Evolutionary conservation across 2,113 vertebrate genomes (phyloP).

Genomic region (Tetrao urogallus): DNA sequence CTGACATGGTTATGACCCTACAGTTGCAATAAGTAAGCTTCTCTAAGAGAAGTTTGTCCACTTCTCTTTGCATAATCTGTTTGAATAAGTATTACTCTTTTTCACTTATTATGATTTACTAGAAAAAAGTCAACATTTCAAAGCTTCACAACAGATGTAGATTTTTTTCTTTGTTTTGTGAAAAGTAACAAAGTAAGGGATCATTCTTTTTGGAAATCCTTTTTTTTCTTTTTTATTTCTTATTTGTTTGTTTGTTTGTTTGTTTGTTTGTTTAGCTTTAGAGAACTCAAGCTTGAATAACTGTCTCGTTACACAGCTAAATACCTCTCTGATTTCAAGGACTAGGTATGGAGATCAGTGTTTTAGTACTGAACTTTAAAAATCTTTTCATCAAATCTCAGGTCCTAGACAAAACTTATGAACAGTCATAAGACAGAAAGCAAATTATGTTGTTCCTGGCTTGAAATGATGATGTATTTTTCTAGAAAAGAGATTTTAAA

Average conservation of each 20-base stretch:
- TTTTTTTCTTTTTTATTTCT: too few species aligned
- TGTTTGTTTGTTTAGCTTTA: too few species aligned
- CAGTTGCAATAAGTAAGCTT: neutral
- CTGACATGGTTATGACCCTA: neutral
- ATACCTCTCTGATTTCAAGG: neutral
- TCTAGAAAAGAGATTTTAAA: neutral
- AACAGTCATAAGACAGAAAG: neutral
- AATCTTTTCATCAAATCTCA: neutral
- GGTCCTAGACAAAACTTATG: neutral
- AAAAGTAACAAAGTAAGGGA: neutral
- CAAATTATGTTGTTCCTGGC: neutral
- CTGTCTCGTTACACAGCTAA: neutral
- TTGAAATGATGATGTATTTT: neutral
- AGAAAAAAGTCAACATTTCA: neutral
- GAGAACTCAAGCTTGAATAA: neutral
- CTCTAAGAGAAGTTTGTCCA: neutral
- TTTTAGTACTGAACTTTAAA: neutral
- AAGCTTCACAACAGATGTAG: neutral
- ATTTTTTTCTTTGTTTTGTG: neutral
- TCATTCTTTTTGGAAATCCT: neutral
- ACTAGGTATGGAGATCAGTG: conserved; percentile 7
- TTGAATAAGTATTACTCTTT: neutral
- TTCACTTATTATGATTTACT: neutral
- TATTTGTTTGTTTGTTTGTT: too few species aligned
- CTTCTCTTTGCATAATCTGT: neutral